Conservation (phyloP, 2,797 vertebrate species). For the Apogon talboti region DNA sequence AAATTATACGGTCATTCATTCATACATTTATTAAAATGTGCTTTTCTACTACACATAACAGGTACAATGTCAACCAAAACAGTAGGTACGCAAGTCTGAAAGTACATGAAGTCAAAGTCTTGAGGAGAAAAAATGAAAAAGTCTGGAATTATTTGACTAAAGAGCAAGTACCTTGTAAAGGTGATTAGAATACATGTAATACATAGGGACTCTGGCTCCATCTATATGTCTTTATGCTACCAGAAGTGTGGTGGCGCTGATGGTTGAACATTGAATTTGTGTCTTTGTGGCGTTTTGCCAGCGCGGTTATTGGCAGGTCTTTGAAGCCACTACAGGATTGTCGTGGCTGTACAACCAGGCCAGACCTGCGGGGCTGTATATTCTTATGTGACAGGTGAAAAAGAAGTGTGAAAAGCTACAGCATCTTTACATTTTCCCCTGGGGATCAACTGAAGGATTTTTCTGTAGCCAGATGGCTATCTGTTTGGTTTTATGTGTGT, state of each 20-base stretch:
- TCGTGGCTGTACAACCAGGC: slow-evolving; percentile 24
- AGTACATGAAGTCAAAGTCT: no score
- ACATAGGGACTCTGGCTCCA: not conserved
- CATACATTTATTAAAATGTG: no score
- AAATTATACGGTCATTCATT: no score
- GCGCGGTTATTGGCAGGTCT: slow-evolving; percentile 37
- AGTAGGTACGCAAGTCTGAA: no score
- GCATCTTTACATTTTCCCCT: slow-evolving; percentile 24
- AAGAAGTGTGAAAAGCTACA: slow-evolving; percentile 33
- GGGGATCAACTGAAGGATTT: slow-evolving; percentile 44
- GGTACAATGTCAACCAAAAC: no score
- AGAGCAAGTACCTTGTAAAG: no score
- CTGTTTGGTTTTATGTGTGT: slow-evolving; percentile 38
- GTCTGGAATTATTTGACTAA: no score
- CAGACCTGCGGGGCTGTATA: slow-evolving; percentile 2
- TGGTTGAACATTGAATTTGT: not conserved
- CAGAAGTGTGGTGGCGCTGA: slow-evolving; percentile 2
- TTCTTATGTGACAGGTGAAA: slow-evolving; percentile 35
- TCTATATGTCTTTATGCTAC: not conserved
- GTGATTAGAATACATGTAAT: not conserved
- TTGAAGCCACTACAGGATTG: not conserved
- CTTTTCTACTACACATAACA: no score
- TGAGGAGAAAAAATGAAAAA: no score
- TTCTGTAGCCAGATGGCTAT: slow-evolving; percentile 50
- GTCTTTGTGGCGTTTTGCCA: slow-evolving; percentile 18